Evolutionary conservation across 2,113 vertebrate species (phyloP).

Genomic region (Poeciliopsis prolifica): DNA sequence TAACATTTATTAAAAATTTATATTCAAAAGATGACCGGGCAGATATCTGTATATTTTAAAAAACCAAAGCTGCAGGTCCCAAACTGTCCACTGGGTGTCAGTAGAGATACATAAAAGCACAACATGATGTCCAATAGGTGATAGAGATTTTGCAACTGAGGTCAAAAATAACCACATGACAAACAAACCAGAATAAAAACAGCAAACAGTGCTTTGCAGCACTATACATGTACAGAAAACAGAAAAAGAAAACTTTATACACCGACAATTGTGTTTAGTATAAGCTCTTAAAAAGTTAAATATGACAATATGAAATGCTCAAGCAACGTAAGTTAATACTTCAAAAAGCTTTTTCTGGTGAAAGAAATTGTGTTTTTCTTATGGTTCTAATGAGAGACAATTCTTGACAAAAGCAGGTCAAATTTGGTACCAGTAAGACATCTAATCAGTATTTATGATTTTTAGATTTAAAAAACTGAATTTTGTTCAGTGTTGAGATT

Average conservation of each 20-base stretch:
- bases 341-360: slow-evolving; percentile 49
- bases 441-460: neutral
- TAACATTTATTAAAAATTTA: slow-evolving; percentile 11
- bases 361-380: neutral
- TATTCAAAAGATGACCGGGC: neutral
- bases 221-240: neutral
- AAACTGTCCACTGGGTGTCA: slow-evolving; percentile 36
- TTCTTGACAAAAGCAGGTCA: neutral
- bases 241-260: neutral
- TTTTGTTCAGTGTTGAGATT: neutral
- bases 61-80: slow-evolving; percentile 14
- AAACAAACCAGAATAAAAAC: slow-evolving; percentile 5
- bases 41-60: neutral
- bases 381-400: neutral
- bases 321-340: slow-evolving; percentile 71
- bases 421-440: neutral
- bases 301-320: slow-evolving; percentile 29
- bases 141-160: slow-evolving; percentile 12
- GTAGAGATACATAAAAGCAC: neutral
- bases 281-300: slow-evolving; percentile 7
- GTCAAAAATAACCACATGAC: slow-evolving; percentile 14
- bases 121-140: neutral
- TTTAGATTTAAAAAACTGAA: neutral
- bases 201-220: neutral
- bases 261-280: neutral